A percentile compares a stretch with the other conserved stretches of the same genome.
These are phyloP conservation scores for Lepidotrigona ventralis DNA, from an alignment of 1,140 invertebrate genomes.

Conservation along the genomic window DNA sequence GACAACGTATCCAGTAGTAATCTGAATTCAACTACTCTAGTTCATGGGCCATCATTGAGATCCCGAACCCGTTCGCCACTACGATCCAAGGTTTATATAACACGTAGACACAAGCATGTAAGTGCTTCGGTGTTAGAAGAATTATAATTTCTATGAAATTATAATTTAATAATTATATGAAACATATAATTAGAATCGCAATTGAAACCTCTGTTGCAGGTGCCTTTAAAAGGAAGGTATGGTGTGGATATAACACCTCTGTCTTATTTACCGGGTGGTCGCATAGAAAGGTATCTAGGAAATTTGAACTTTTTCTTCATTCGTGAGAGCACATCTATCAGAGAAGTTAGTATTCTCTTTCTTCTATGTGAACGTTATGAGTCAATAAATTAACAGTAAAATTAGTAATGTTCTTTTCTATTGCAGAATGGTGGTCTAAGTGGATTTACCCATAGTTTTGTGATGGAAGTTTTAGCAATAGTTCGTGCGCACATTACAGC, in stretches of 20 bases:
- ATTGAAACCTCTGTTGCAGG: constrained; percentile 72
- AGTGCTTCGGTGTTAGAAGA: constrained; percentile 31
- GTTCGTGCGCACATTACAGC: constrained; percentile 95
- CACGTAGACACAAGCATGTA: constrained; percentile 74
- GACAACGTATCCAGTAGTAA: constrained; percentile 50
- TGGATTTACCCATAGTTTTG: constrained; percentile 95
- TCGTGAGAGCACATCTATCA: constrained; percentile 93
- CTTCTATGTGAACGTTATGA: neutral
- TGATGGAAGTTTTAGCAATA: constrained; percentile 94
- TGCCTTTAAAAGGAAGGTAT: constrained; percentile 84
- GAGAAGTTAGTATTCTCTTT: constrained; percentile 84
- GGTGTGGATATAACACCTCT: constrained; percentile 93
- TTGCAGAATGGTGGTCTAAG: constrained; percentile 90
- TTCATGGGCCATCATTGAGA: constrained; percentile 57
- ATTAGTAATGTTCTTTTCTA: constrained; percentile 14
- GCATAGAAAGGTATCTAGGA: constrained; percentile 92
- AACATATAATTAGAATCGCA: neutral
- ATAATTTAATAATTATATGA: neutral
- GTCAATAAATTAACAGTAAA: neutral
- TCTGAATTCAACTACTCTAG: constrained; percentile 53
- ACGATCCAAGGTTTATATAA: constrained; percentile 66
- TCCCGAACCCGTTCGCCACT: constrained; percentile 72
- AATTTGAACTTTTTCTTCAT: constrained; percentile 98
- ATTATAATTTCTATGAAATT: neutral
- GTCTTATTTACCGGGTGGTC: constrained; percentile 89